These are phyloP conservation scores for Polyodon spathula DNA, from an alignment of 2,113 vertebrate species.

Conservation along the genomic window DNA sequence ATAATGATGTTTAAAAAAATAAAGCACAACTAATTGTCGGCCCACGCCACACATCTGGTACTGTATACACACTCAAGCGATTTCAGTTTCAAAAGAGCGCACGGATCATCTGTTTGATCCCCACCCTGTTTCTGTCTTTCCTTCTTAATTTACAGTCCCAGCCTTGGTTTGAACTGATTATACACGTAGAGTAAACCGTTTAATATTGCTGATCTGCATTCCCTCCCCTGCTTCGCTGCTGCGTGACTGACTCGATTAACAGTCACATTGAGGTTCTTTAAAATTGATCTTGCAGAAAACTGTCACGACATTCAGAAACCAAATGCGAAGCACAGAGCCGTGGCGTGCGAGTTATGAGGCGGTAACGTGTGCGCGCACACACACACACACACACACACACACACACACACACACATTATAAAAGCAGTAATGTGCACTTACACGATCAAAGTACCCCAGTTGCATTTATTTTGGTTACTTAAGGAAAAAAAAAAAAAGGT, in stretches of 20 bases:
- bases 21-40: too few species aligned
- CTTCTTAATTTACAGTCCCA: constrained; percentile 6
- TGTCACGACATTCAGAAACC: constrained; percentile 68
- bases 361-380: constrained; percentile 14
- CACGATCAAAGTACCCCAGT: not conserved
- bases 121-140: constrained; percentile 22
- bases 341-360: constrained; percentile 50
- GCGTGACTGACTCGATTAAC: constrained; percentile 29
- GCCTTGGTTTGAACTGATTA: constrained; percentile 6
- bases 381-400: constrained; percentile 15
- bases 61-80: not conserved
- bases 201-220: constrained; percentile 20
- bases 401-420: constrained; percentile 1
- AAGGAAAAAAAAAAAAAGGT: not conserved
- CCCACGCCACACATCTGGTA: too few species aligned
- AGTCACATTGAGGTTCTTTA: constrained; percentile 50
- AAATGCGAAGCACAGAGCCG: constrained; percentile 55
- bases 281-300: constrained; percentile 48
- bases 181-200: not conserved
- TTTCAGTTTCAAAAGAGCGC: not conserved
- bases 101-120: constrained; percentile 7
- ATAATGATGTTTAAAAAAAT: too few species aligned
- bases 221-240: constrained; percentile 21
- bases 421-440: not conserved
- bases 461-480: not conserved